phyloP scores from a whole-genome alignment of 2,113 vertebrate species.

The Nannobrachium achirus region DNA sequence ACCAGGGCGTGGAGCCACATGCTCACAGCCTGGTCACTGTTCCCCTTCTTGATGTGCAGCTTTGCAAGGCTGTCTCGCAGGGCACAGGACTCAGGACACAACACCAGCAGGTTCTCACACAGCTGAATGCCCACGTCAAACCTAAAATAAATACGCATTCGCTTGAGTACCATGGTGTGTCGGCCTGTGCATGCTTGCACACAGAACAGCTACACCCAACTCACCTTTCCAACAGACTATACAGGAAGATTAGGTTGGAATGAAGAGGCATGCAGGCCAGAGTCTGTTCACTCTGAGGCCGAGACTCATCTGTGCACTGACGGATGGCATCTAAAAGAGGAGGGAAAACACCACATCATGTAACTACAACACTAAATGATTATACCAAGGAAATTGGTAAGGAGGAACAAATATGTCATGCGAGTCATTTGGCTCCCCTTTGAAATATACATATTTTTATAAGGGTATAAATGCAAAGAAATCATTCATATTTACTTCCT shows the following conservation, averaged over 20 bases:
- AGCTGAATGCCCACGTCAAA: conserved; percentile 81
- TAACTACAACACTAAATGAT: neutral
- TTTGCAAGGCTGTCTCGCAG: conserved; percentile 84
- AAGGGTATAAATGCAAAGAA: too few relatives aligned
- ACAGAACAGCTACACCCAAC: neutral
- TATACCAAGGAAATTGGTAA: too few relatives aligned
- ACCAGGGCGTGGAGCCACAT: conserved; percentile 87
- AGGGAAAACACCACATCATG: neutral
- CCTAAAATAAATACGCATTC: conserved; percentile 63
- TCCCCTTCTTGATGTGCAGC: conserved; percentile 79
- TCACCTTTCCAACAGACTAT: conserved; percentile 87
- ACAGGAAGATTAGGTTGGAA: conserved; percentile 85
- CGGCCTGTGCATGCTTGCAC: too few relatives aligned
- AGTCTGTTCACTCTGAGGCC: conserved; percentile 74
- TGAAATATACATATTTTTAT: too few relatives aligned
- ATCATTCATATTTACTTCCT: too few relatives aligned
- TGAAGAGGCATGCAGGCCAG: conserved; percentile 88
- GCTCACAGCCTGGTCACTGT: conserved; percentile 73
- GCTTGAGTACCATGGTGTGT: neutral
- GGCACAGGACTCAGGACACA: conserved; percentile 82
- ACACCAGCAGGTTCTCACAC: conserved; percentile 82
- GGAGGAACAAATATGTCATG: too few relatives aligned
- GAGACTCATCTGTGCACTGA: conserved; percentile 83
- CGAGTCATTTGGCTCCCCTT: too few relatives aligned
- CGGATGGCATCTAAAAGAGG: conserved; percentile 82